phyloP scores from a whole-genome alignment of 2,797 vertebrate genomes.

The Spea hammondii region DNA sequence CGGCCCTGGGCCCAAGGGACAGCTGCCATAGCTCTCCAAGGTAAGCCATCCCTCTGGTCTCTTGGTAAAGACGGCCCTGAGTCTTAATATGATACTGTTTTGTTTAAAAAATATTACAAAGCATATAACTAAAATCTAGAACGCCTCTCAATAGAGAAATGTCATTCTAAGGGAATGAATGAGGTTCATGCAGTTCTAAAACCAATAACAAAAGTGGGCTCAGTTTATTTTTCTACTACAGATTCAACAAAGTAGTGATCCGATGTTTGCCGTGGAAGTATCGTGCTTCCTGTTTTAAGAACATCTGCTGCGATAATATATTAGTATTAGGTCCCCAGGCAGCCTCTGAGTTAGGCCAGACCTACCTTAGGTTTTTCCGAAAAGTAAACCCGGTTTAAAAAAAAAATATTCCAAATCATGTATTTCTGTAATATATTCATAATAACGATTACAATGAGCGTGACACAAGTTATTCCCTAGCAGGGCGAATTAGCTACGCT shows the following conservation, averaged over 20 bases:
- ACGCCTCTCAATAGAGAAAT: too few relatives aligned
- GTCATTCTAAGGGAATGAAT: too few relatives aligned
- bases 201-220: not conserved
- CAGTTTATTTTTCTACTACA: slow-evolving; percentile 39
- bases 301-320: slow-evolving; percentile 37
- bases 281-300: slow-evolving; percentile 38
- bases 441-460: too few relatives aligned
- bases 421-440: not conserved
- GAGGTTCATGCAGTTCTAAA: not conserved
- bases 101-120: too few relatives aligned
- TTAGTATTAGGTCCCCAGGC: slow-evolving; percentile 23
- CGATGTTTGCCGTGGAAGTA: slow-evolving; percentile 27
- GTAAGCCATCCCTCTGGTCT: too few relatives aligned
- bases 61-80: too few relatives aligned
- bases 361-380: slow-evolving; percentile 4
- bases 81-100: too few relatives aligned
- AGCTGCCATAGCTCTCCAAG: too few relatives aligned
- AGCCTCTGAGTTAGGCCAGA: not conserved
- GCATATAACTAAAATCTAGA: too few relatives aligned
- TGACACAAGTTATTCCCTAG: too few relatives aligned
- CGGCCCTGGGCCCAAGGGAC: too few relatives aligned
- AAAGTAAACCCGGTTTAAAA: not conserved
- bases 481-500: too few relatives aligned
- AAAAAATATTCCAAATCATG: not conserved
- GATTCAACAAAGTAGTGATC: slow-evolving; percentile 37